Base-by-base conservation (phyloP, 2,797 vertebrate species). In the Merluccius polli region DNA sequence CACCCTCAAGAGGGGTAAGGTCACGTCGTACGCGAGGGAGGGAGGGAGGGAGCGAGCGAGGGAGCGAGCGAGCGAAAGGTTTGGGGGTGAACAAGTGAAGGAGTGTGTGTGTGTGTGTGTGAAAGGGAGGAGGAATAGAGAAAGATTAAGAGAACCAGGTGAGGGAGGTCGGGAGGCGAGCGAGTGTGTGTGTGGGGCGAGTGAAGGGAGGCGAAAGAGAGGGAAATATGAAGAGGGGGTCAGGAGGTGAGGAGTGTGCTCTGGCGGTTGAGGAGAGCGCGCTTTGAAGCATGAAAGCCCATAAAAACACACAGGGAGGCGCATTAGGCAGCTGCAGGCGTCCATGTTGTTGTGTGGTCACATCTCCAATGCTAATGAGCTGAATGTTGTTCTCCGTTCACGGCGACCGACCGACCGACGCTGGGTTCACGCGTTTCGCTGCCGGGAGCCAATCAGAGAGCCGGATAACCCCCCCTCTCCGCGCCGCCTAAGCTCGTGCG, bases 321-420 rank as follows among this genome's bases (percentile, higher is more conserved):
- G 41, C 81, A 78, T 35, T 3, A 2, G 4, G 41, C 41, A 48
- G 48, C 18, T 21, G 48, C 18, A 13, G 48, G 52, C 77, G 74
- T 69, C 65, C 72, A 73, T 81, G 80, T 67, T 80, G 70, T 1
- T n/a, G 48, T 52, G 73, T 32, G 83, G 78, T 87, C 79, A 78
- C 44, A 81, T 86, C 78, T 76, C 38, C 63, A 80, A 41, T 70
- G 81, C 78, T 85, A 84, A 87, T 77, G 78, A 31, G 24, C 36
- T 72, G 33, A 67, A 70, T 75, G 67, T 83, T 78, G 82, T 72
- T 82, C 75, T 79, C 81, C 77, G 76, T 79, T 85, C 76, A 81
- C 63, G 73, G 63, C 38, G 33, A 52, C 77, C 80, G 71, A 79
- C 32, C 75, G 76, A 63, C 52, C 21, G 5, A 59, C 48, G 27